phyloP scores from a whole-genome alignment of 2,797 vertebrate species.

The Sebastes baramenuke region DNA sequence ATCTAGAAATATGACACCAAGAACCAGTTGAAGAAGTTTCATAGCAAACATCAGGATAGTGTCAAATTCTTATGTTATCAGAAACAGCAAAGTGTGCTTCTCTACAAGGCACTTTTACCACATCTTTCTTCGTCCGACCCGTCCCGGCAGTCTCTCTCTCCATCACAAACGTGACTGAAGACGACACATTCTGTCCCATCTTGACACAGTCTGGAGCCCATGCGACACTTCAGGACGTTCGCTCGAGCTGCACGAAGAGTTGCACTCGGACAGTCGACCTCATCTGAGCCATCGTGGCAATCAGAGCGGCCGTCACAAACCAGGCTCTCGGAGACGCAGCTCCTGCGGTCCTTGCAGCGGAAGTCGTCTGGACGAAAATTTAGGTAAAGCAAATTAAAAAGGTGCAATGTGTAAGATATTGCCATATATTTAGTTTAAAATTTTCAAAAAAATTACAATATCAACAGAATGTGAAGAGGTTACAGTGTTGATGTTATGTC shows the following conservation, averaged over 20 bases:
- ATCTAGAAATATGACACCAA: slow-evolving; percentile 34
- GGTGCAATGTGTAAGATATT: not conserved
- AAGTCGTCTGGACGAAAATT: slow-evolving; percentile 44
- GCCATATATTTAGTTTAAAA: not conserved
- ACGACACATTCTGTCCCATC: slow-evolving; percentile 77
- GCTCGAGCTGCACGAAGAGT: not conserved
- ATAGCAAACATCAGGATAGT: not conserved
- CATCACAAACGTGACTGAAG: slow-evolving; percentile 81
- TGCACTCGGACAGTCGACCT: slow-evolving; percentile 45
- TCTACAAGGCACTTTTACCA: not conserved
- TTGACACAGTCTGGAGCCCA: slow-evolving; percentile 70
- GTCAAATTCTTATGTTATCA: not conserved
- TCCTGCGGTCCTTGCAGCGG: slow-evolving; percentile 69
- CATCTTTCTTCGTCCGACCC: slow-evolving; percentile 88
- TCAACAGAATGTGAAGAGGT: not conserved
- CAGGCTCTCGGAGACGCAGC: slow-evolving; percentile 65
- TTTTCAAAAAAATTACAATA: not conserved
- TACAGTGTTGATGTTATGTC: not conserved
- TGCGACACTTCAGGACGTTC: slow-evolving; percentile 54
- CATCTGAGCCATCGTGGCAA: slow-evolving; percentile 79
- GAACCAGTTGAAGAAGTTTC: not conserved
- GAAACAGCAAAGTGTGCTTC: not conserved
- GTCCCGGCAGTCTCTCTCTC: slow-evolving; percentile 85
- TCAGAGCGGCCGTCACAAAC: slow-evolving; percentile 78
- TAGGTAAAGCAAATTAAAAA: not conserved